phyloP scores from a whole-genome alignment of 2,888 invertebrate species.

The Anticlea derivata region DNA sequence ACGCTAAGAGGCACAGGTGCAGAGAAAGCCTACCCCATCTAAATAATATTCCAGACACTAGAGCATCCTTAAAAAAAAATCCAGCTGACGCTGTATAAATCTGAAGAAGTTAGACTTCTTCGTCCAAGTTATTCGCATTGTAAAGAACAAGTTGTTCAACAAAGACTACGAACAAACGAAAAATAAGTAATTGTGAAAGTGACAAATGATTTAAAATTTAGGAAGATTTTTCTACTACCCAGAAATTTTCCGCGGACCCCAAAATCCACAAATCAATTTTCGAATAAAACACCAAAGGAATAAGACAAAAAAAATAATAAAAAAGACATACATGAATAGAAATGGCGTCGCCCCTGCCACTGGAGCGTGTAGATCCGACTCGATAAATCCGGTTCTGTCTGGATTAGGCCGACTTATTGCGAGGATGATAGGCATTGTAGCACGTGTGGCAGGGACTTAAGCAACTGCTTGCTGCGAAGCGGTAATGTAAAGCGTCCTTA shows the following conservation, averaged over 20 bases:
- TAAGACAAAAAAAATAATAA: slow-evolving; percentile 58
- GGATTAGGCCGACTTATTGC: slow-evolving; percentile 58
- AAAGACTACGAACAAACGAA: no score
- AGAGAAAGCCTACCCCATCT: no score
- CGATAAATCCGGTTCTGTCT: slow-evolving; percentile 60
- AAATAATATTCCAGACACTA: no score
- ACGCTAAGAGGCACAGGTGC: no score
- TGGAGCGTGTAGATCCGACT: slow-evolving; percentile 54
- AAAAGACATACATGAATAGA: slow-evolving; percentile 61
- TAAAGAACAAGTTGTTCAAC: no score
- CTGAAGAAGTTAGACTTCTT: no score
- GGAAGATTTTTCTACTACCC: background rate
- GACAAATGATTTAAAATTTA: slow-evolving; percentile 2
- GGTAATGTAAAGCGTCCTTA: no score
- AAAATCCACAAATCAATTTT: slow-evolving; percentile 22
- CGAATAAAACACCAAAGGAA: slow-evolving; percentile 35
- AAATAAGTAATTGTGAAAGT: background rate
- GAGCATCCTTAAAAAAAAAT: no score
- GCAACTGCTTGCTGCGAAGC: background rate
- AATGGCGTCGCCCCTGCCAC: slow-evolving; percentile 58
- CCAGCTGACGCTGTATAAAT: no score
- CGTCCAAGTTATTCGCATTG: no score
- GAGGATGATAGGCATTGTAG: slow-evolving; percentile 40
- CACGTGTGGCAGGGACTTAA: slow-evolving; percentile 34
- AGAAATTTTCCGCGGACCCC: background rate